Evolutionary conservation across 2,888 invertebrate species (phyloP), one percentile per base, ranked within the genome.

Genomic region (Rhagonycha lutea): DNA sequence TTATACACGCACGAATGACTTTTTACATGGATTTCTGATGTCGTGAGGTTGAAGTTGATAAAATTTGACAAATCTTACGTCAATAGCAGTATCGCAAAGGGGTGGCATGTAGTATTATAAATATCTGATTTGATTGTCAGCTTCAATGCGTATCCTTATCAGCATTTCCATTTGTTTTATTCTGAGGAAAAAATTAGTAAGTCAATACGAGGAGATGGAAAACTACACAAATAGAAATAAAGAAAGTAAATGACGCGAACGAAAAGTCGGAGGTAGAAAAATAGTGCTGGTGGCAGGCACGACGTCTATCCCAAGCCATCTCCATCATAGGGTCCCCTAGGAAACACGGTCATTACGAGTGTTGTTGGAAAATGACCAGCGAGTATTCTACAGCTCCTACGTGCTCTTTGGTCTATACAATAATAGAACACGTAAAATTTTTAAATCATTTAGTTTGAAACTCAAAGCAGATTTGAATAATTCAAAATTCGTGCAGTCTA

Each of bases 221-320:
- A 70, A n/a, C 9, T 61, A 61, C 26, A 32, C 47, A 69, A 69
- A 69, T 69, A 69, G 61, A 70, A 74, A 63, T 68, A 70, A 71
- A 68, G 24, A 62, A 73, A 77, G 74, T 75, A 77, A 77, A 77
- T 77, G 77, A 72, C 62, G 62, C 77, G 72, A 74, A 69, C 71
- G 63, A 72, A 72, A 74, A 74, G 77, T 72, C 77, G 61, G 78
- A 75, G 75, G 75, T 77, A 78, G 79, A 80, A 80, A 80, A 80
- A 80, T 79, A 74, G 76, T 75, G 76, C 73, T 70, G 76, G 78
- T 73, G 79, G 73, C 75, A 67, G 73, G 73, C 68, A 78, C 77
- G 80, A 80, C 80, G 79, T 72, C 78, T 77, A 78, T 80, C 80
- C 79, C 80, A 69, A 71, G 75, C 74, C 79, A 78, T 78, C 79